phyloP scores from a whole-genome alignment of 2,888 invertebrate species.

The Zootermopsis nevadensis region DNA sequence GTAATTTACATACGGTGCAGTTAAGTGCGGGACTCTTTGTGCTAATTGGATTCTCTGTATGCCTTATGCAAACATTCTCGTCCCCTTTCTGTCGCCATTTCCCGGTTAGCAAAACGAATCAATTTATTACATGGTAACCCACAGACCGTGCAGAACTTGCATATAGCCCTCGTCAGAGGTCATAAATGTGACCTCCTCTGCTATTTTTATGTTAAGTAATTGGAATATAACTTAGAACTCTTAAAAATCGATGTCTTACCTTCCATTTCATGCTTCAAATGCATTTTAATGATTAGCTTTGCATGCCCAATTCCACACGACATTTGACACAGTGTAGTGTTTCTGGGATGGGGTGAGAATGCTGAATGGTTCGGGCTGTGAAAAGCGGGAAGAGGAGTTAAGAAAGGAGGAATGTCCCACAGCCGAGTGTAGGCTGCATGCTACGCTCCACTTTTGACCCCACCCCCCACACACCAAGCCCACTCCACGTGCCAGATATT shows the following conservation, averaged over 20 bases:
- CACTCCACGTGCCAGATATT: not conserved
- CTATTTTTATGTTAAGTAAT: not conserved
- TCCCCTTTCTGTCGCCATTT: not conserved
- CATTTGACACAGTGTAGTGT: not conserved
- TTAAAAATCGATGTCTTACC: not conserved
- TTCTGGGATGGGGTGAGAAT: not conserved
- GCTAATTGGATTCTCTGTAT: conserved; percentile 22
- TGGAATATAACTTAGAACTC: not conserved
- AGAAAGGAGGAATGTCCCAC: not conserved
- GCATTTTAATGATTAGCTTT: conserved; percentile 30
- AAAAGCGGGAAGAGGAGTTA: not conserved
- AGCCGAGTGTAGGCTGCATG: not conserved
- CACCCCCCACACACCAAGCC: not conserved
- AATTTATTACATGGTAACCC: conserved; percentile 4
- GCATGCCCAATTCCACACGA: conserved; percentile 5
- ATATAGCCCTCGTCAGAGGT: not conserved
- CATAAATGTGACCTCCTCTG: not conserved
- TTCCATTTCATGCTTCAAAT: not conserved
- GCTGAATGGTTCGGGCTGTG: not conserved
- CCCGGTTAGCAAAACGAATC: not conserved
- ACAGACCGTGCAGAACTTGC: not conserved
- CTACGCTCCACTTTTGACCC: not conserved
- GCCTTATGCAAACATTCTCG: not conserved
- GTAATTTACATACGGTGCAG: conserved; percentile 8
- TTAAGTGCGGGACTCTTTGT: not conserved